Percentiles rank a stretch among this genome's conserved stretches.
Evolutionary conservation across 2,888 invertebrate genomes (phyloP).

Genomic region (Psylliodes chrysocephalus): DNA sequence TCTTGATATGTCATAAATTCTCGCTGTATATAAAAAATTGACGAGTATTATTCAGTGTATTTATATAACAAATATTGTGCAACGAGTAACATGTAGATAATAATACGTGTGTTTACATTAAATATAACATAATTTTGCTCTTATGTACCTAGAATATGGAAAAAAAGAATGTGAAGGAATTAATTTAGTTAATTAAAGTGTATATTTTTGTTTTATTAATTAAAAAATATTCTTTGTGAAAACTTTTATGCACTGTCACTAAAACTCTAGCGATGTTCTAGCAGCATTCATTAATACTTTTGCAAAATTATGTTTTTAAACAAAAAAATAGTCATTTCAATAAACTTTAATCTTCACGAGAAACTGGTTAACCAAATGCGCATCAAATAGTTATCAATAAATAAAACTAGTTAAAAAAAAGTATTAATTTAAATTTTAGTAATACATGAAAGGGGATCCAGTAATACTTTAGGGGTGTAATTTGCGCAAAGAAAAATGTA

Average conservation of each 20-base stretch:
- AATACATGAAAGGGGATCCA: too few relatives aligned
- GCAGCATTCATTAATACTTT: neutral
- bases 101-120: constrained; percentile 10
- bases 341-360: too few relatives aligned
- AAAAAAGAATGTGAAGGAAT: too few relatives aligned
- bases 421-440: neutral
- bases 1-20: too few relatives aligned
- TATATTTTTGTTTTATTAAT: neutral
- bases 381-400: too few relatives aligned
- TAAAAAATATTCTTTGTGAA: neutral
- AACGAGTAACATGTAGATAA: constrained; percentile 17
- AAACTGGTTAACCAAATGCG: too few relatives aligned
- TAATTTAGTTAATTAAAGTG: too few relatives aligned
- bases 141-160: too few relatives aligned
- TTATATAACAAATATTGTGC: constrained; percentile 22
- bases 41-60: too few relatives aligned
- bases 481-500: too few relatives aligned
- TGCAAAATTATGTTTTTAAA: constrained; percentile 11
- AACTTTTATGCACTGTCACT: neutral
- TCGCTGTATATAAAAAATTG: too few relatives aligned
- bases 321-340: constrained; percentile 12
- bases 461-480: too few relatives aligned
- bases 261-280: neutral
- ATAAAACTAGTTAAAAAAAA: neutral
- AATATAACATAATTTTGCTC: constrained; percentile 1